Base-by-base conservation (phyloP, 2,113 vertebrate genomes). In the Hystrix cristata region DNA sequence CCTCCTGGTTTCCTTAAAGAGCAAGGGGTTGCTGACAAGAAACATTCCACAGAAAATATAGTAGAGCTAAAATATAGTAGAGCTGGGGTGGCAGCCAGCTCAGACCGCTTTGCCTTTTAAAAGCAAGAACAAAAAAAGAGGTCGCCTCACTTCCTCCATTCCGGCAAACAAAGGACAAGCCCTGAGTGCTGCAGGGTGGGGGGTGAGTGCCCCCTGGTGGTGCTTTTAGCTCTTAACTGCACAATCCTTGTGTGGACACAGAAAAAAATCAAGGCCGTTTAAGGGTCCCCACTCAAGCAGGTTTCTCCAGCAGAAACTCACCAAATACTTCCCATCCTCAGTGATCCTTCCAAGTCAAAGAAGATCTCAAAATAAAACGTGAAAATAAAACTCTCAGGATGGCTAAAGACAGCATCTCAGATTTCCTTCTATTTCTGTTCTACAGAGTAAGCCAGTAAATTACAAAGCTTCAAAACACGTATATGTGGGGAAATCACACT, bases 161-260 rank as follows among this genome's bases (percentile, higher is more conserved):
- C 31, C 80, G 7, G 34, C 59, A 76, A 86, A 92, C 90, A 95
- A 96, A 95, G 67, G 60, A 69, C 31, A 4, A 10, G 38, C 43
- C n/a, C 31, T 6, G 27, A 51, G 38, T 3, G 15, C 57, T 29
- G 51, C 31, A 60, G 48, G 67, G 7, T 19, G 10, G 27, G 29
- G 53, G 31, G 6, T 18, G 76, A 48, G 94, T 82, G 72, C 87
- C 94, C 91, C 90, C 96, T 94, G 8, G 91, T 62, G 76, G 82
- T 53, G n/a, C 38, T 7, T 3, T 7, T 5, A 19, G 25, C 12
- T 91, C 79, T 29, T 16, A 57, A 38, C 60, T 29, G 53, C 25
- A 29, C 74, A 86, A 43, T 25, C n/a, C 18, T 5, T 7, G 31
- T 1, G 19, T 10, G 4, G 21, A 86, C 15, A 12, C 21, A 43